A percentile compares a stretch with the other conserved stretches of the same genome.
Conservation (phyloP, 2,888 invertebrate genomes). For the Athalia cordata region DNA sequence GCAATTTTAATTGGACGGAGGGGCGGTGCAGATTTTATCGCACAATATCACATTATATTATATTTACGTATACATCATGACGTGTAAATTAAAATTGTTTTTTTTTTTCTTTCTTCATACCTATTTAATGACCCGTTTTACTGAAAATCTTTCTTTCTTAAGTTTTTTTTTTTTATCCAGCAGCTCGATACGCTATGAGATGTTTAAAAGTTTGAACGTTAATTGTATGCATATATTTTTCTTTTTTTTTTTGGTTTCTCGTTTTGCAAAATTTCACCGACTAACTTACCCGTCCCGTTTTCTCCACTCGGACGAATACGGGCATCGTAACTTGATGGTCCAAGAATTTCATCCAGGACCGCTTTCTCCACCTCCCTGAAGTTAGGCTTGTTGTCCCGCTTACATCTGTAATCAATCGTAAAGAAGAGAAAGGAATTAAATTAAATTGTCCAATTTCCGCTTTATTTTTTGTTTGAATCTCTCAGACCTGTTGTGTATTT, state of each 20-base stretch:
- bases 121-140: not conserved
- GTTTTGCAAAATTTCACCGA: slow-evolving; percentile 12
- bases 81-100: too few species aligned
- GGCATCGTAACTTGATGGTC: slow-evolving; percentile 93
- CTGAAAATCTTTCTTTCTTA: not conserved
- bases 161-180: not conserved
- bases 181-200: not conserved
- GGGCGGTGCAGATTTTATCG: too few species aligned
- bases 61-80: too few species aligned
- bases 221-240: too few species aligned
- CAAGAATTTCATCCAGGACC: slow-evolving; percentile 94
- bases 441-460: not conserved
- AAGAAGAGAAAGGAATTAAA: not conserved
- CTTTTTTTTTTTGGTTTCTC: too few species aligned
- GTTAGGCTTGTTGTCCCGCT: slow-evolving; percentile 89
- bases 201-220: not conserved
- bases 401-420: slow-evolving; percentile 77
- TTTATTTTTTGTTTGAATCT: too few species aligned
- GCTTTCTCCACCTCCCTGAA: slow-evolving; percentile 96
- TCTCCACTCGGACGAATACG: slow-evolving; percentile 94
- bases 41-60: too few species aligned
- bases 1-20: too few species aligned
- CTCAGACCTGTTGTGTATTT: too few species aligned
- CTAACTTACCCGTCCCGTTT: slow-evolving; percentile 91
- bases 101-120: not conserved